Base-by-base conservation (phyloP, 2,888 invertebrate species). In the Melangyna quadrimaculata region DNA sequence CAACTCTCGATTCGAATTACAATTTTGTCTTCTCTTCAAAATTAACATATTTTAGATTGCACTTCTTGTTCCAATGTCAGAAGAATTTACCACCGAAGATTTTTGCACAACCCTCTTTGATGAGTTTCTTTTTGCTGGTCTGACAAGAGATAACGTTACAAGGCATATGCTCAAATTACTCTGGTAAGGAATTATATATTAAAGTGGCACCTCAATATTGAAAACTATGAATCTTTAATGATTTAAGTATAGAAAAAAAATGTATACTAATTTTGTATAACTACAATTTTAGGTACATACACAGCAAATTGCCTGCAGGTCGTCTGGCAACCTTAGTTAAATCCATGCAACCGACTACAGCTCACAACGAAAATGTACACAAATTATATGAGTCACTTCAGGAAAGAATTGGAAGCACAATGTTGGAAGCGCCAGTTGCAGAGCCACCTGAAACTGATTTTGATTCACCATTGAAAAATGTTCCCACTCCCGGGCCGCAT, bases 21-120 rank as follows among this genome's bases (percentile, higher is more conserved):
- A 27, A 27, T 27, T 3, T 4, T 6, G 3, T 3, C 6, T 27
- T 27, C 6, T 4, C 27, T 27, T 4, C 17, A 17, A n/a, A 40
- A 40, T n/a, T 2, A 8, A 7, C 3, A 10, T n/a, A 24, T 51
- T 59, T 19, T 24, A 91, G 90, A 92, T 92, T 79, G 96, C 97
- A 0, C 92, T 97, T 57, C 93, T 99, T 8, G 96, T 98, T 88
- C 96, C 96, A 81, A 95, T 98, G 94, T 95, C 96, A 4, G 98
- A 99, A 88, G 98, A 98, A 92, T 98, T 99, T 90, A 94, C 96
- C 88, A 96, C 97, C 0, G 98, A 98, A 92, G 98, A 98, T 88
- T 98, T 98, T 91, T 98, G 98, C 92, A 98, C 98, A 3, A 97
- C 97, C 1, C 94, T 99, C 53, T 98, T 99, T 93, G 98, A 98